Percentiles rank a stretch among this genome's conserved stretches.
phyloP scores from a whole-genome alignment of 2,113 vertebrate genomes.

The Rattus norvegicus region GRCr8 NC_086028.1:23838001-23838500 shows the following conservation, averaged over 20 bases:
- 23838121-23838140: slow-evolving; percentile 9
- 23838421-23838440: not conserved
- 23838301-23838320: not conserved
- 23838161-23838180: slow-evolving; percentile 15
- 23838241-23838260: not conserved
- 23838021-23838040: slow-evolving; percentile 48
- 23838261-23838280: not conserved
- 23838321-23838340: not conserved
- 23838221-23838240: not conserved
- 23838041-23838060: slow-evolving; percentile 53
- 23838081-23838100: not conserved
- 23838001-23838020: slow-evolving; percentile 69
- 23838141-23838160: slow-evolving; percentile 25
- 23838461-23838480: not conserved
- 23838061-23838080: slow-evolving; percentile 21
- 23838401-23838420: not conserved
- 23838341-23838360: not conserved
- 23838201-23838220: slow-evolving; percentile 35
- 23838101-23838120: slow-evolving; percentile 41
- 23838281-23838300: slow-evolving; percentile 23
- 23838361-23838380: not conserved
- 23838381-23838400: not conserved
- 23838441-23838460: not conserved
- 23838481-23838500: not conserved
- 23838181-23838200: not conserved